phyloP scores from a whole-genome alignment of 2,113 vertebrate genomes.

The Ammospiza caudacuta region DNA sequence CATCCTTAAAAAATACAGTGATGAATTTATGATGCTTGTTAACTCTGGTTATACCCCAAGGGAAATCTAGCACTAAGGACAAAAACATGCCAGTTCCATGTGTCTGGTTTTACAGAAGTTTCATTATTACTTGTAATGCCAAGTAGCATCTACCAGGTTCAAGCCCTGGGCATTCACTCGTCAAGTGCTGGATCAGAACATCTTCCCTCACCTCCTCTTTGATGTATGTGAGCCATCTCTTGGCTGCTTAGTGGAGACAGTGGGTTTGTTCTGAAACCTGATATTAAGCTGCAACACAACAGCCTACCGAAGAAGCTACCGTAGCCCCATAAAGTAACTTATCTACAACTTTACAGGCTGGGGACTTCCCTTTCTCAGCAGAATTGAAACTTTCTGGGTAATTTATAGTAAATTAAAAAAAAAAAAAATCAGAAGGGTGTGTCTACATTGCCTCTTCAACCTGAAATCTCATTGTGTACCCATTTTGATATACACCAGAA shows the following conservation, averaged over 20 bases:
- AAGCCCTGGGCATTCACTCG: not conserved
- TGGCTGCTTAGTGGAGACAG: not conserved
- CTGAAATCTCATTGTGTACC: not conserved
- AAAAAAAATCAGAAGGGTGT: not conserved
- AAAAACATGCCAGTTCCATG: not conserved
- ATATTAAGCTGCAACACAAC: not conserved
- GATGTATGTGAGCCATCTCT: not conserved
- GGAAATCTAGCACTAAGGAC: not conserved
- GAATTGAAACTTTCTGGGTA: not conserved
- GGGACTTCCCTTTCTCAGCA: not conserved
- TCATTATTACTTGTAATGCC: not conserved
- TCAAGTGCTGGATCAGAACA: not conserved
- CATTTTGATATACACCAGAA: not conserved
- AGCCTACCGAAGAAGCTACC: not conserved
- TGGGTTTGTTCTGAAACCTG: not conserved
- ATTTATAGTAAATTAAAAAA: not conserved
- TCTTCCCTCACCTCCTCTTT: not conserved
- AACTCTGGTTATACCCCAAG: not conserved
- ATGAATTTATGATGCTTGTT: not conserved
- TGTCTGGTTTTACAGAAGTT: not conserved
- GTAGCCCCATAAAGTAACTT: not conserved
- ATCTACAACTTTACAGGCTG: not conserved
- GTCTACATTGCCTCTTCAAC: not conserved
- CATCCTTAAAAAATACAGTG: not conserved
- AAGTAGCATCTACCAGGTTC: not conserved